A percentile compares a stretch with the other conserved stretches of the same genome.
These are phyloP conservation scores for Invenusta paracnida DNA, from an alignment of 2,888 invertebrate species.

Conservation along the genomic window DNA sequence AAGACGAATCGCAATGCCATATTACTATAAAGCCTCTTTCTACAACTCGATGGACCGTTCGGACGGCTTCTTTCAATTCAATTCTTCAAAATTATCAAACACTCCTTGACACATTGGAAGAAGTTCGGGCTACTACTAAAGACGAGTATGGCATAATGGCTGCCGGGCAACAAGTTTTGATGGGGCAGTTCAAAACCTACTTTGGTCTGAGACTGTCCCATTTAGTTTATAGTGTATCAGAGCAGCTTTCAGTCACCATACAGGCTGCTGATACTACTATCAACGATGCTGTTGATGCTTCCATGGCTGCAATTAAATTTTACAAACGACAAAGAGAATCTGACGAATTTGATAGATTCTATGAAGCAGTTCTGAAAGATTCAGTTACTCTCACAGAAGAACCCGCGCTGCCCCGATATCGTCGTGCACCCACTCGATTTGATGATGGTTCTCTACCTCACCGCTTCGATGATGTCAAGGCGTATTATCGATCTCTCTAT, in stretches of 20 bases:
- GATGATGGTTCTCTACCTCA: constrained; percentile 18
- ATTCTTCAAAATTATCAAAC: too few species aligned
- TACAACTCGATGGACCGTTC: too few species aligned
- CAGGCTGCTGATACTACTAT: neutral
- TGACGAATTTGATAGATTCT: constrained; percentile 23
- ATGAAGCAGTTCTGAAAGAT: constrained; percentile 22
- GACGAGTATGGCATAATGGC: neutral
- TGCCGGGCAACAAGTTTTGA: neutral
- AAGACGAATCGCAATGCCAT: too few species aligned
- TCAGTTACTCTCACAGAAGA: constrained; percentile 15
- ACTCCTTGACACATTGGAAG: neutral
- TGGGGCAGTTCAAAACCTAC: neutral
- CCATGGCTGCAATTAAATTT: constrained; percentile 26
- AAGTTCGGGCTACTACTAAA: neutral
- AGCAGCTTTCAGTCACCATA: neutral
- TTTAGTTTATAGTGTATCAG: neutral
- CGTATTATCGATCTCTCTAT: constrained; percentile 18
- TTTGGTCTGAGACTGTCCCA: neutral
- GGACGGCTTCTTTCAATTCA: too few species aligned
- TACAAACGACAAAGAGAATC: constrained; percentile 10
- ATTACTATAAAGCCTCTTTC: too few species aligned
- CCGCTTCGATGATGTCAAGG: constrained; percentile 4
- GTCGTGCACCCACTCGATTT: constrained; percentile 12
- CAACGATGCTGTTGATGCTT: constrained; percentile 9
- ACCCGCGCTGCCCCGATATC: neutral